Conservation (phyloP, 2,797 vertebrate species). For the Sebastes vulpes region DNA sequence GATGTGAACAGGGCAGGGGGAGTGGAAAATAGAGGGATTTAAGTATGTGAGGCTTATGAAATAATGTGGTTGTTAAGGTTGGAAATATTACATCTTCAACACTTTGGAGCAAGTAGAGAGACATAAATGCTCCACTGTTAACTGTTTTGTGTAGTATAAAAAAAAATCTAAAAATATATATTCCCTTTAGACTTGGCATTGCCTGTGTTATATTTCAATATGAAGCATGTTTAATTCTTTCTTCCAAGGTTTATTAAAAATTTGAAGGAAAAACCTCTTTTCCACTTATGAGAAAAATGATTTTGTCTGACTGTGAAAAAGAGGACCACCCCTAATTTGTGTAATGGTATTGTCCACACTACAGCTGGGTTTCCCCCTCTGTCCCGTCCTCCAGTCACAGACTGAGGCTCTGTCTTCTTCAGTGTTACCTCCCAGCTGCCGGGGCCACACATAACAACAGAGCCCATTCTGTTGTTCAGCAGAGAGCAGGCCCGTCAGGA, state of each 20-base stretch:
- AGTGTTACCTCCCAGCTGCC: constrained; percentile 93
- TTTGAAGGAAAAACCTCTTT: background rate
- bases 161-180: background rate
- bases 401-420: constrained; percentile 92
- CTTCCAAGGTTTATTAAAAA: background rate
- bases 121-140: background rate
- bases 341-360: constrained; percentile 85
- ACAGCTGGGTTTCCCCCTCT: constrained; percentile 81
- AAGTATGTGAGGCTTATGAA: constrained; percentile 37
- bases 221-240: background rate
- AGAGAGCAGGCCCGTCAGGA: constrained; percentile 90
- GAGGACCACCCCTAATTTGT: constrained; percentile 84
- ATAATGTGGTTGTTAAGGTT: constrained; percentile 38
- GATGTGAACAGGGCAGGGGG: constrained; percentile 32
- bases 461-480: constrained; percentile 93
- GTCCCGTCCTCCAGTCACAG: constrained; percentile 82
- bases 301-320: constrained; percentile 37
- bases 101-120: background rate
- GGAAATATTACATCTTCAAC: constrained; percentile 29
- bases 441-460: constrained; percentile 91
- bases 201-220: background rate
- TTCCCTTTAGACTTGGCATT: background rate
- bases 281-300: background rate
- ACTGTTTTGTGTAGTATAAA: background rate
- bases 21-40: constrained; percentile 28